Conservation (phyloP, 2,113 vertebrate genomes). For the Amphilophus citrinellus region DNA sequence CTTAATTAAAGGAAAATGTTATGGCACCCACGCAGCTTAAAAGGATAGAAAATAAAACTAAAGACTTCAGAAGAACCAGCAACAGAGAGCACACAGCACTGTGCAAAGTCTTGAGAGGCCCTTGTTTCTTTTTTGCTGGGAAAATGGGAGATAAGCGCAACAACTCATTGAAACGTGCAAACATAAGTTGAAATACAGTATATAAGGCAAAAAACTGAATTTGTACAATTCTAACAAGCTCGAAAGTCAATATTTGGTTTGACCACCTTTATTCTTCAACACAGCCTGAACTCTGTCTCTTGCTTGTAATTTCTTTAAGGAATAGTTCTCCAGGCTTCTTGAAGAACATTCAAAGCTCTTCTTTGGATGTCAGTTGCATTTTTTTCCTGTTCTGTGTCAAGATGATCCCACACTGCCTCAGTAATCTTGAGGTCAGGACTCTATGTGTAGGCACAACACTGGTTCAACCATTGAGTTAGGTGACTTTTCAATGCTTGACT, state of each 20-base stretch:
- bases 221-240: neutral
- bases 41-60: constrained; percentile 20
- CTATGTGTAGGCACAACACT: neutral
- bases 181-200: neutral
- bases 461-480: neutral
- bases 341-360: constrained; percentile 4
- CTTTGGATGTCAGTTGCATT: neutral
- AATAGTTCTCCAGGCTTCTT: neutral
- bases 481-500: neutral
- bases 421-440: neutral
- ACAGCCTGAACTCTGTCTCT: neutral
- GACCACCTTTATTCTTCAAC: neutral
- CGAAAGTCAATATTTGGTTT: neutral
- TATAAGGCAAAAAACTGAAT: neutral
- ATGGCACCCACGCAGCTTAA: neutral
- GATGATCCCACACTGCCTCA: neutral
- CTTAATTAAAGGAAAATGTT: constrained; percentile 17
- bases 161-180: neutral
- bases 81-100: too few species aligned
- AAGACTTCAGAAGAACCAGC: constrained; percentile 26
- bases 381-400: neutral
- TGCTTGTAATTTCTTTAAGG: neutral
- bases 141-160: neutral
- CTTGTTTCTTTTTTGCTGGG: neutral
- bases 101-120: neutral